phyloP scores from a whole-genome alignment of 2,888 invertebrate species.

The Platycheirus albimanus region DNA sequence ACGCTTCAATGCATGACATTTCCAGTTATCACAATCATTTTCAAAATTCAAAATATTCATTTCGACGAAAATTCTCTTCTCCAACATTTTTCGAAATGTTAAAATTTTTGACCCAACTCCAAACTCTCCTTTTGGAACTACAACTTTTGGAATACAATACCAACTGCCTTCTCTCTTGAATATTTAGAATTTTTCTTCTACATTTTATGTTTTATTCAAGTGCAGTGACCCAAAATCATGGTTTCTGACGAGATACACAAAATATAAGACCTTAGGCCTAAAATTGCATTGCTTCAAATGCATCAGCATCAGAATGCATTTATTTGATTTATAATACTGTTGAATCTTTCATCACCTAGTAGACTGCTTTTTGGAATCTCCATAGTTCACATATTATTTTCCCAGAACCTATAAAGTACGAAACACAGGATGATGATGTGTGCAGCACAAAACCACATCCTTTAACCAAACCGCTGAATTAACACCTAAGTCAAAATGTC shows the following conservation, averaged over 20 bases:
- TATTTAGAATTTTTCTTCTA: too few relatives aligned
- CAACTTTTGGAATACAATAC: too few relatives aligned
- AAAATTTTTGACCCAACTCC: too few relatives aligned
- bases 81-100: too few relatives aligned
- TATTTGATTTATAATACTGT: conserved; percentile 51
- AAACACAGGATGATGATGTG: conserved; percentile 21
- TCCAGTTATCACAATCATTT: too few relatives aligned
- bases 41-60: too few relatives aligned
- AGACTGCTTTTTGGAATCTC: conserved; percentile 26
- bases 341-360: conserved; percentile 42
- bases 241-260: background rate
- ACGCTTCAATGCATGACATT: too few relatives aligned
- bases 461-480: conserved; percentile 75
- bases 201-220: background rate
- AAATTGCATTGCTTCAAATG: conserved; percentile 37
- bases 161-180: too few relatives aligned
- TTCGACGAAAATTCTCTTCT: too few relatives aligned
- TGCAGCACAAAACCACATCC: conserved; percentile 72
- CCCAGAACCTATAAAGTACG: too few relatives aligned
- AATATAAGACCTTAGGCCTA: conserved; percentile 18
- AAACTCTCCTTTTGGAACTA: too few relatives aligned
- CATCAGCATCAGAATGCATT: conserved; percentile 18
- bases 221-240: background rate
- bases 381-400: background rate
- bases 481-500: conserved; percentile 75